Conservation (phyloP, 2,888 invertebrate genomes). For the Sinotaia quadrata region DNA sequence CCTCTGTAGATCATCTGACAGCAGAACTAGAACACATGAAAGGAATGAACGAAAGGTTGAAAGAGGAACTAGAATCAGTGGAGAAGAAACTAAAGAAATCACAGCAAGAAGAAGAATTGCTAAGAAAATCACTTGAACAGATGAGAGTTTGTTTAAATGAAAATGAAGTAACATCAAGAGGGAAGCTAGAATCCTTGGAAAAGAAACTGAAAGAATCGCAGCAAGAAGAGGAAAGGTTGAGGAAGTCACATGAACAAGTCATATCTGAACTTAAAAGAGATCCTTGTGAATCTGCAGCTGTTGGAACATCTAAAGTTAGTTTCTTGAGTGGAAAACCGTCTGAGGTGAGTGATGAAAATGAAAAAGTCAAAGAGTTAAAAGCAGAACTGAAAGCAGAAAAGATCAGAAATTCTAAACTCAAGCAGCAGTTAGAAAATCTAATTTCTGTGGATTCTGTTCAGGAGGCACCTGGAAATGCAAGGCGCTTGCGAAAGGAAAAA, state of each 20-base stretch:
- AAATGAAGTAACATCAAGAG: no score
- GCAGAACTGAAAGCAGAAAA: conserved; percentile 32
- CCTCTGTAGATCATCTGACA: not conserved
- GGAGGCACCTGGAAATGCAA: conserved; percentile 32
- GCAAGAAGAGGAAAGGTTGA: not conserved
- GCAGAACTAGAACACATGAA: not conserved
- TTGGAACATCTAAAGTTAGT: no score
- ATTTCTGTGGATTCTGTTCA: conserved; percentile 34
- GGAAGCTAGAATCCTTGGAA: not conserved
- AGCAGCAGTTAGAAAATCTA: conserved; percentile 38
- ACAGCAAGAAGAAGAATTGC: conserved; percentile 17
- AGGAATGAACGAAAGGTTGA: not conserved
- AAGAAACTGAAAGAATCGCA: not conserved
- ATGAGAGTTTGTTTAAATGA: no score
- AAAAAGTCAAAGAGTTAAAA: conserved; percentile 18
- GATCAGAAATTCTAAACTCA: conserved; percentile 37
- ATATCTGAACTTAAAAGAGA: not conserved
- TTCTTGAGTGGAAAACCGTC: no score
- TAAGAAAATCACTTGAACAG: conserved; percentile 15
- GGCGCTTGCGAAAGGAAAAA: conserved; percentile 46
- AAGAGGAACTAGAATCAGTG: not conserved
- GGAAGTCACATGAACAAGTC: not conserved
- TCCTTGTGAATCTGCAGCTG: no score
- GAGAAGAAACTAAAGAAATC: conserved; percentile 6
- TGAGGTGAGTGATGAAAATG: no score